These are phyloP conservation scores for Leptarthrus brevirostris DNA, from an alignment of 2,888 invertebrate species.

Conservation along the genomic window DNA sequence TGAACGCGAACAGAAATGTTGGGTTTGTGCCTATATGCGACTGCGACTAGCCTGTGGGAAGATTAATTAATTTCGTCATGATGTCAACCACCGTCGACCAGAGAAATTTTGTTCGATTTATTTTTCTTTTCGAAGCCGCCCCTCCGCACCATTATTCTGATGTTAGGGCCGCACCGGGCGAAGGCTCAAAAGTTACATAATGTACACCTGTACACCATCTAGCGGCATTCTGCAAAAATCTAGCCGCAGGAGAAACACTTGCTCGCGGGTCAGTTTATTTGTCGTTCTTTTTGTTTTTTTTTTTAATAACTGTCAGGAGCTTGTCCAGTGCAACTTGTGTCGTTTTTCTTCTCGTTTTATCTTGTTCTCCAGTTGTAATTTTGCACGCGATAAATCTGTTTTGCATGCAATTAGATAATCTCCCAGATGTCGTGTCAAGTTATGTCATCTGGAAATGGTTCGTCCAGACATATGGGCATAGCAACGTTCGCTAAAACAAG, in stretches of 20 bases:
- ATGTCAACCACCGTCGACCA: too few species aligned
- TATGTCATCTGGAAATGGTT: constrained; percentile 18
- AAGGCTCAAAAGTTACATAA: constrained; percentile 9
- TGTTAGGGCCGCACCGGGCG: too few species aligned
- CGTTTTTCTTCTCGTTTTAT: background rate
- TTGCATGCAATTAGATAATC: constrained; percentile 39
- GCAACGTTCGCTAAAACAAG: background rate
- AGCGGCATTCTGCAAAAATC: background rate
- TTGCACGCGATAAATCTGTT: constrained; percentile 39
- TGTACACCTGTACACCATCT: constrained; percentile 11
- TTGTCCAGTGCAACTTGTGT: background rate
- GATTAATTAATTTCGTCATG: too few species aligned
- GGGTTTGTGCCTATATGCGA: background rate
- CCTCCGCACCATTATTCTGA: too few species aligned
- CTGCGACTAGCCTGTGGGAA: too few species aligned
- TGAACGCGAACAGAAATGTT: too few species aligned
- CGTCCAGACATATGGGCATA: background rate
- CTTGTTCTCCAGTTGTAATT: constrained; percentile 14
- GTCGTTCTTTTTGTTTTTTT: too few species aligned
- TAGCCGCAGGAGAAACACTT: constrained; percentile 5
- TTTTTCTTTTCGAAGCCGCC: too few species aligned
- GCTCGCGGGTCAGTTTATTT: constrained; percentile 19
- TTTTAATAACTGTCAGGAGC: background rate
- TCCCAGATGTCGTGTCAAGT: constrained; percentile 31
- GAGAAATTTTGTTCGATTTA: too few species aligned